Evolutionary conservation across 2,113 vertebrate genomes (phyloP).

Genomic region (Otolemur garnettii): DNA sequence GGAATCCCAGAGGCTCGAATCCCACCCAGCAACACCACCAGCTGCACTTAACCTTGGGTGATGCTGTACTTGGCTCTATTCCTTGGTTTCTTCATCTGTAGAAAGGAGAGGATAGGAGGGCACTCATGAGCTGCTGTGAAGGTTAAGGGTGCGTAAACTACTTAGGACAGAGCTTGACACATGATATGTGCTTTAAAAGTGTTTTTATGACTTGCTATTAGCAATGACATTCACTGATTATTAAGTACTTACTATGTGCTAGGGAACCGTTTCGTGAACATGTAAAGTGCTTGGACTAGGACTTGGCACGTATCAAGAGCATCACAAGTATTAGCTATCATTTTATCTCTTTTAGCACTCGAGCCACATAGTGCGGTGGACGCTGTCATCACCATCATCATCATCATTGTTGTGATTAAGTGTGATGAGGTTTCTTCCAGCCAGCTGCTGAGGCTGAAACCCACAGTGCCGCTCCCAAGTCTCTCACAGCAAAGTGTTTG

Average conservation of each 20-base stretch:
- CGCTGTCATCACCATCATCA: not conserved
- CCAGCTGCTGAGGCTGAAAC: not conserved
- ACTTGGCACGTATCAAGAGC: not conserved
- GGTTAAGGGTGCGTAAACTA: not conserved
- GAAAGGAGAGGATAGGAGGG: not conserved
- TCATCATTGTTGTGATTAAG: not conserved
- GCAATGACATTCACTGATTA: not conserved
- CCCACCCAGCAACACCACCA: not conserved
- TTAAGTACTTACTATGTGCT: not conserved
- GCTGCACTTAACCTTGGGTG: not conserved
- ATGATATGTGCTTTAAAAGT: not conserved
- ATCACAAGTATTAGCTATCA: conserved; percentile 35
- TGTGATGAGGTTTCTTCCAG: not conserved
- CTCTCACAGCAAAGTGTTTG: not conserved
- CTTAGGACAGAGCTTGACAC: not conserved
- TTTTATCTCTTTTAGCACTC: conserved; percentile 23
- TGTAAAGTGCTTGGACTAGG: not conserved
- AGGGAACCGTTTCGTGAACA: not conserved
- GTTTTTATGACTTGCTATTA: not conserved
- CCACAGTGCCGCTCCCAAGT: not conserved
- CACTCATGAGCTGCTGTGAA: not conserved
- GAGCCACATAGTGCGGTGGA: not conserved
- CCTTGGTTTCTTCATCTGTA: not conserved
- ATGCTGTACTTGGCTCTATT: not conserved
- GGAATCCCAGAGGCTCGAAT: not conserved